Conservation (phyloP, 2,888 invertebrate genomes). For the Sesia bembeciformis region DNA sequence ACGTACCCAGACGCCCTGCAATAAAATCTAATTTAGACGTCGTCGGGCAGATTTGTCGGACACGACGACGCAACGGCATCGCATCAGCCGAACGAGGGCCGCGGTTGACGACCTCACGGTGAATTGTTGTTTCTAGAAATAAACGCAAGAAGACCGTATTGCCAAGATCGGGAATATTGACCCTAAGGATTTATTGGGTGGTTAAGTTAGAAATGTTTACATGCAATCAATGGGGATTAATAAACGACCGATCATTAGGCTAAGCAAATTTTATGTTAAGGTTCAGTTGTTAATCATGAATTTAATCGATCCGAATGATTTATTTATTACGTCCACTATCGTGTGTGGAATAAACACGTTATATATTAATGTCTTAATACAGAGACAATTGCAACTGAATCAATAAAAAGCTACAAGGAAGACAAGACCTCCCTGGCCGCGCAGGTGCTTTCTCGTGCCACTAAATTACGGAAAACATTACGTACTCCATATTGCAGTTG, state of each 20-base stretch:
- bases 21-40: constrained; percentile 75
- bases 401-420: constrained; percentile 20
- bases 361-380: not conserved
- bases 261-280: too few relatives aligned
- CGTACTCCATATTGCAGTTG: not conserved
- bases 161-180: not conserved
- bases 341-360: too few relatives aligned
- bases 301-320: too few relatives aligned
- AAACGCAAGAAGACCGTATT: not conserved
- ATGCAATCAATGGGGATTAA: too few relatives aligned
- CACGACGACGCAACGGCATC: constrained; percentile 37
- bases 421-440: constrained; percentile 26
- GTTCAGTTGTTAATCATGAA: too few relatives aligned
- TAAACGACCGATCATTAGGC: too few relatives aligned
- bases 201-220: too few relatives aligned
- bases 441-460: constrained; percentile 16
- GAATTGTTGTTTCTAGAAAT: not conserved
- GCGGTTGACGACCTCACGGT: constrained; percentile 55
- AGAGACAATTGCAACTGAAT: constrained; percentile 17
- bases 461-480: constrained; percentile 1
- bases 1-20: constrained; percentile 56
- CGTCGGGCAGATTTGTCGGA: constrained; percentile 64
- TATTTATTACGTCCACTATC: too few relatives aligned
- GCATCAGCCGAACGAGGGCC: constrained; percentile 32
- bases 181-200: not conserved